These are phyloP conservation scores for Ophion slaviceki DNA, from an alignment of 2,888 invertebrate genomes.

Conservation along the genomic window DNA sequence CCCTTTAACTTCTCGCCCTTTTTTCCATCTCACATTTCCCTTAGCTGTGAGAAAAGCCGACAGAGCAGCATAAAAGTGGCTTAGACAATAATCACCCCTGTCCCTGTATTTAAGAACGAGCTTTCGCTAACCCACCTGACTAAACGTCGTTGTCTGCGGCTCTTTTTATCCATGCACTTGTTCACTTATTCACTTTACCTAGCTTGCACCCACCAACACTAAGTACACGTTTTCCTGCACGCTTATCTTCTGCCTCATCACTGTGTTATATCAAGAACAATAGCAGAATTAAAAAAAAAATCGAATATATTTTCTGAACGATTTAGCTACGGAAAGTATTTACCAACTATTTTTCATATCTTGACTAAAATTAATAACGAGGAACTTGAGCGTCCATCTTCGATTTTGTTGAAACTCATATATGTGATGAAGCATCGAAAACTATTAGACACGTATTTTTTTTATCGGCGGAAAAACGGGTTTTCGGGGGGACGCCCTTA, in stretches of 20 bases:
- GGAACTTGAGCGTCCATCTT: too few relatives aligned
- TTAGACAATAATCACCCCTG: slow-evolving; percentile 60
- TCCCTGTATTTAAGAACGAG: slow-evolving; percentile 45
- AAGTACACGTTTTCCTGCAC: not conserved
- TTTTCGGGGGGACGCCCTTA: too few relatives aligned
- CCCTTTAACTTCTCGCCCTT: slow-evolving; percentile 21
- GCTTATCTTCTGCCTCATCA: not conserved
- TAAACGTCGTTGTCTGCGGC: slow-evolving; percentile 45
- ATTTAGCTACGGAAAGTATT: not conserved
- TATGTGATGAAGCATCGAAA: too few relatives aligned
- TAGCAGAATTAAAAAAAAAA: not conserved
- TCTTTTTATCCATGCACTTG: slow-evolving; percentile 41
- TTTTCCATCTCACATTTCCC: slow-evolving; percentile 22
- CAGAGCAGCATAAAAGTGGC: slow-evolving; percentile 61
- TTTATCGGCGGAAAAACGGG: too few relatives aligned
- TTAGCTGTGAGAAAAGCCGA: slow-evolving; percentile 39
- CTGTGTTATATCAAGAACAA: not conserved
- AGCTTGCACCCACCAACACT: not conserved
- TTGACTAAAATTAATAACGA: too few relatives aligned
- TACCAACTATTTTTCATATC: not conserved
- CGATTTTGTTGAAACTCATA: too few relatives aligned
- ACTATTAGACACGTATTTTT: too few relatives aligned
- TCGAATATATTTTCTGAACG: not conserved
- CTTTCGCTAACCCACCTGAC: slow-evolving; percentile 62
- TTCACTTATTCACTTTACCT: slow-evolving; percentile 38